Evolutionary conservation across 1,140 invertebrate species (phyloP).

Genomic region (Nylanderia fulva): DNA sequence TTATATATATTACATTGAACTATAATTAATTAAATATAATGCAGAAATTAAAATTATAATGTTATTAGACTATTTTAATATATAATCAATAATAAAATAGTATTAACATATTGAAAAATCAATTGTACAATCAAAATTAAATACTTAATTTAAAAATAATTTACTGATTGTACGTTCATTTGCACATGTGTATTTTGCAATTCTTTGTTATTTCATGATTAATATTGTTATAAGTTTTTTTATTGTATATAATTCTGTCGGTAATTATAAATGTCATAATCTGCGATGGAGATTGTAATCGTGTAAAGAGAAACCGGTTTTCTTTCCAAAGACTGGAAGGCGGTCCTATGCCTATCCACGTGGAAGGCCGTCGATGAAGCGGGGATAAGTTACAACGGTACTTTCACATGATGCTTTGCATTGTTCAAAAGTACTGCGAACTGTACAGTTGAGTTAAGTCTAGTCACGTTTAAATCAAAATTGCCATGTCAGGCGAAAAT

Average conservation of each 20-base stretch:
- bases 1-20: not conserved
- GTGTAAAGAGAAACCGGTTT: slow-evolving; percentile 52
- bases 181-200: not conserved
- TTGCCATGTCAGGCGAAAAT: slow-evolving; percentile 58
- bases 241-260: not conserved
- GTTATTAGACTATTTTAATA: slow-evolving; percentile 1
- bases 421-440: slow-evolving; percentile 23
- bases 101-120: not conserved
- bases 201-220: not conserved
- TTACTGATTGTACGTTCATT: not conserved
- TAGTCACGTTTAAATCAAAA: slow-evolving; percentile 21
- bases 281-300: not conserved
- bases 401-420: slow-evolving; percentile 48
- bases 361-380: slow-evolving; percentile 24
- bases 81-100: not conserved
- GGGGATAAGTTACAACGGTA: slow-evolving; percentile 70
- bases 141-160: not conserved
- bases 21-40: not conserved
- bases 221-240: not conserved
- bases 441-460: not conserved
- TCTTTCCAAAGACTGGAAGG: not conserved
- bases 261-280: not conserved
- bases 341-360: not conserved
- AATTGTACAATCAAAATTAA: not conserved
- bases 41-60: not conserved